Conservation (phyloP, 2,797 vertebrate genomes). For the Orientallactaga sibirica region DNA sequence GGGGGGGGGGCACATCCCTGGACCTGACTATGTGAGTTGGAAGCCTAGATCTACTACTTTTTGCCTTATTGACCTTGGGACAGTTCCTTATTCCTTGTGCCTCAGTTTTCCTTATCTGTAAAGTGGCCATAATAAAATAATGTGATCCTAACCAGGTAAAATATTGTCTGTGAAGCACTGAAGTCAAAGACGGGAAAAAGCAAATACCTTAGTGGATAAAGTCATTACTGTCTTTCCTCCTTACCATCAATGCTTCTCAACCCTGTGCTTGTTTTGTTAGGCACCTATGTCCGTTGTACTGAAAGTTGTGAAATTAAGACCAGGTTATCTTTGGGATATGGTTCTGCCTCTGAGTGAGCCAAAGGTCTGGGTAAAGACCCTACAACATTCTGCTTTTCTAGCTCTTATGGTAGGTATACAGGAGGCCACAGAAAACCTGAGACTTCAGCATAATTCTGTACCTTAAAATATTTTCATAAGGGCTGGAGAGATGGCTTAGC, state of each 20-base stretch:
- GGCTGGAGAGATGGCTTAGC: too few species aligned
- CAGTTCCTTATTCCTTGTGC: not conserved
- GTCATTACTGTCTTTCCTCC: not conserved
- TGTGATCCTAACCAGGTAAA: not conserved
- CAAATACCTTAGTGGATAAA: not conserved
- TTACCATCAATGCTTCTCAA: not conserved
- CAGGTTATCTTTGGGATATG: not conserved
- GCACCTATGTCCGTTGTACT: not conserved
- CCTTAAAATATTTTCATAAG: not conserved
- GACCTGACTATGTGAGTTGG: not conserved
- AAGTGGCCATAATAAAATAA: not conserved
- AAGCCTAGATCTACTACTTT: not conserved
- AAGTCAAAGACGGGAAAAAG: not conserved
- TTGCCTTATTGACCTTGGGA: not conserved
- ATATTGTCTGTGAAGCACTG: not conserved
- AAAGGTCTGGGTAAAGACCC: not conserved
- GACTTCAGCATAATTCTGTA: not conserved
- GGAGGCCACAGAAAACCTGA: not conserved
- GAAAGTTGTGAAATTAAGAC: not conserved
- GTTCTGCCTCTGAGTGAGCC: not conserved
- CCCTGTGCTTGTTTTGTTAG: not conserved
- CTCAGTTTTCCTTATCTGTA: not conserved
- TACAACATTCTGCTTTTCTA: not conserved
- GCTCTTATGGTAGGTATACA: not conserved
- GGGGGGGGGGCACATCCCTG: not conserved